Percentiles rank a stretch among this genome's conserved stretches.
Conservation (phyloP, 2,113 vertebrate species). For the Platanista minor region DNA sequence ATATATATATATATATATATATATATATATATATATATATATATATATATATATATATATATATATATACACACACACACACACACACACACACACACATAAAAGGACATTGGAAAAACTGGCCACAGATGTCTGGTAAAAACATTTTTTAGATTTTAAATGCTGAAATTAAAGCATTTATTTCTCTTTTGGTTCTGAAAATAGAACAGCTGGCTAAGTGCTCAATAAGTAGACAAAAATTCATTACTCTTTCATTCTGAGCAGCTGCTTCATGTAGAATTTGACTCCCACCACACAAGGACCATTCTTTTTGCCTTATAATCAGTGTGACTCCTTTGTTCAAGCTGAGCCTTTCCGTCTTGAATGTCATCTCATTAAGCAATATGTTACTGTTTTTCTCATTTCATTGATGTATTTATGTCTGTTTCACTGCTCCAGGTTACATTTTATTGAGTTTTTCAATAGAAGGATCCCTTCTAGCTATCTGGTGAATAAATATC, state of each 20-base stretch:
- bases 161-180: not conserved
- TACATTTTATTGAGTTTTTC: slow-evolving; percentile 45
- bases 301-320: not conserved
- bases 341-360: not conserved
- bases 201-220: slow-evolving; percentile 42
- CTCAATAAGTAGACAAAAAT: slow-evolving; percentile 22
- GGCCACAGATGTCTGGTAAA: slow-evolving; percentile 24
- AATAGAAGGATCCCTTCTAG: not conserved
- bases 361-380: slow-evolving; percentile 44
- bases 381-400: not conserved
- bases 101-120: not conserved
- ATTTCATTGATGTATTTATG: not conserved
- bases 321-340: slow-evolving; percentile 23
- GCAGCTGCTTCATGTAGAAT: not conserved
- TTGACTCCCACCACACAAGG: not conserved
- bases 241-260: slow-evolving; percentile 16
- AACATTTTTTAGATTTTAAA: slow-evolving; percentile 34
- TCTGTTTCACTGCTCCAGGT: not conserved
- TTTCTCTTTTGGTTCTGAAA: slow-evolving; percentile 39
- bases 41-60: too few species aligned
- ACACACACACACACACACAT: not conserved
- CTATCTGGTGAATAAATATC: not conserved
- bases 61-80: too few species aligned
- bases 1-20: too few species aligned
- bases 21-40: too few species aligned